Evolutionary conservation across 2,797 vertebrate species (phyloP), one percentile per base, ranked within the genome.

Genomic region (Tarsius wallacei): DNA sequence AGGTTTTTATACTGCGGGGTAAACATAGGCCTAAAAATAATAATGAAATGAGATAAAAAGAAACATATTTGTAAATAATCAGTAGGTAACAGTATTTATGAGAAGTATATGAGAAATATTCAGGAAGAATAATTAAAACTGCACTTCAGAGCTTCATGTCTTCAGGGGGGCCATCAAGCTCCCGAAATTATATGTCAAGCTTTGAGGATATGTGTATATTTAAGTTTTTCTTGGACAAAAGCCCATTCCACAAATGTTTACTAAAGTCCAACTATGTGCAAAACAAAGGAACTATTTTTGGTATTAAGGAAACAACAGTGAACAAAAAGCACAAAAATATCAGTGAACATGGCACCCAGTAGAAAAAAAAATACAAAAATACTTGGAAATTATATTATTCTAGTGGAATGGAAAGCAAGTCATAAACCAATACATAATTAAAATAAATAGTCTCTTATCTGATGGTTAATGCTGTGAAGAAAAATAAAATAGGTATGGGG

Each of bases 281-380:
- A 68, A 36, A 84, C 36, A 80, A 92, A 77, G 63, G 53, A 26
- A 42, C 51, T 73, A 33, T 92, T 55, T 24, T 77, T 57, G 19
- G 49, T 66, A 17, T 36, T 88, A 36, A 57, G 31, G 92, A 73
- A 59, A 85, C 1, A 84, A 28, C 19, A 61, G n/a, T 66, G 55
- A 94, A 84, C 28, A 78, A 87, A 55, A 88, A 81, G 74, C 33
- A 47, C 14, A 80, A 90, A 95, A 82, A 53, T 55, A 77, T 42
- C 42, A 42, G 42, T 42, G 42, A 42, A 42, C 42, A 42, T 42
- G 42, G 42, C 42, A 42, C 42, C 3, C 42, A 0, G 42, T 42
- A 5, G 42, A 6, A 42, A 42, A 42, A 42, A 42, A 88, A 81
- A 81, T 47, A 47, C 14, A 80, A 90, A 95, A 82, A 53, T 55